Evolutionary conservation across 2,888 invertebrate species (phyloP).

Genomic region (Idaea biselata): DNA sequence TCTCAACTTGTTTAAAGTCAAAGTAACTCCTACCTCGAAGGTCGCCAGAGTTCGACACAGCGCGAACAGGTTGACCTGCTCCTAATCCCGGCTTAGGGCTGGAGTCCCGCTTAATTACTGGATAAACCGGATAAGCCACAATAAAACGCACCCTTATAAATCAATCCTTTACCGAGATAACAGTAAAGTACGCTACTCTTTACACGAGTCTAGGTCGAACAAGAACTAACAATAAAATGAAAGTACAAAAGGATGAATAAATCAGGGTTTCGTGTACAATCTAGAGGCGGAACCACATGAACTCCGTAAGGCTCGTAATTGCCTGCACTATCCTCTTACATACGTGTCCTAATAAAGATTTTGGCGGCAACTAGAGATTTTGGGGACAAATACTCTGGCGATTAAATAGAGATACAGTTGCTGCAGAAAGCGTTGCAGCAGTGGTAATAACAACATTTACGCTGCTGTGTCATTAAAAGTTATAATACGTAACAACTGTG

Average conservation of each 20-base stretch:
- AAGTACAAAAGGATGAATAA: conserved; percentile 3
- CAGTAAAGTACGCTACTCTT: conserved; percentile 25
- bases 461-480: too few relatives aligned
- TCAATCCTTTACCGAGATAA: conserved; percentile 57
- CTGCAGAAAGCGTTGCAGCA: too few relatives aligned
- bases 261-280: conserved; percentile 9
- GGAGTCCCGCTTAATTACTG: conserved; percentile 60
- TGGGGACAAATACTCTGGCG: too few relatives aligned
- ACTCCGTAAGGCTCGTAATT: too few relatives aligned
- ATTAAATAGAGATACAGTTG: too few relatives aligned
- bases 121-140: conserved; percentile 58
- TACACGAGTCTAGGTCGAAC: not conserved
- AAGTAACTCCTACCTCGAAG: conserved; percentile 21
- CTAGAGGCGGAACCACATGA: too few relatives aligned
- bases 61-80: conserved; percentile 38
- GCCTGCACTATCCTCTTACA: too few relatives aligned
- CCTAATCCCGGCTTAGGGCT: conserved; percentile 46
- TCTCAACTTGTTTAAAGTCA: not conserved
- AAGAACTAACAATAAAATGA: conserved; percentile 3
- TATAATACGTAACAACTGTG: too few relatives aligned
- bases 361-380: too few relatives aligned
- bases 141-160: conserved; percentile 59
- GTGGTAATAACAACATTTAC: too few relatives aligned
- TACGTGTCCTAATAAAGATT: too few relatives aligned
- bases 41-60: conserved; percentile 29